Percentiles rank a stretch among this genome's conserved stretches.
phyloP scores from a whole-genome alignment of 2,797 vertebrate genomes.

The Enteromius afrohamiltoni region DNA sequence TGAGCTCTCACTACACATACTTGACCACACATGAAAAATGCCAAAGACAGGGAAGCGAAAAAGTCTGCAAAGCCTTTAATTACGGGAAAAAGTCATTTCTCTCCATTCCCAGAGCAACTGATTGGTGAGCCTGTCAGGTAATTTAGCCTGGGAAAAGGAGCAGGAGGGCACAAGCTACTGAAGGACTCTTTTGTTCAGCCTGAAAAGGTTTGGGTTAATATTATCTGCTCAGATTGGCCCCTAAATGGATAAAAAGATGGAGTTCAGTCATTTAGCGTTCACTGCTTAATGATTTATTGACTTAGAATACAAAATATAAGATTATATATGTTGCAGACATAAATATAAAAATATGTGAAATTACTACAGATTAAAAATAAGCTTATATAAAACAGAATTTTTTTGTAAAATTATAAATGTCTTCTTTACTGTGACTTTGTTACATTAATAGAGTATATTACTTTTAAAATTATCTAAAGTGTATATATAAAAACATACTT shows the following conservation, averaged over 20 bases:
- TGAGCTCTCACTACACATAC: conserved; percentile 22
- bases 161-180: conserved; percentile 49
- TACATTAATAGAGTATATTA: neutral
- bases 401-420: too few relatives aligned
- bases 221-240: conserved; percentile 49
- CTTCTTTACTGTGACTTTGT: too few relatives aligned
- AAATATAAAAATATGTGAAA: neutral
- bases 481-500: neutral
- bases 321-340: neutral
- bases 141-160: conserved; percentile 58
- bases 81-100: conserved; percentile 46
- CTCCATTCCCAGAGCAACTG: conserved; percentile 20
- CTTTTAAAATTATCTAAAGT: neutral
- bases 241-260: conserved; percentile 4
- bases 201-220: conserved; percentile 59
- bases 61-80: conserved; percentile 60
- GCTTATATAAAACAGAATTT: too few relatives aligned
- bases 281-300: neutral
- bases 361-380: neutral
- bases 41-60: conserved; percentile 52
- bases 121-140: conserved; percentile 47
- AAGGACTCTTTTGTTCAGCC: conserved; percentile 60
- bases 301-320: neutral
- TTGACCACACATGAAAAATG: conserved; percentile 42
- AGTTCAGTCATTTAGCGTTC: neutral